Percentiles rank a stretch among this genome's conserved stretches.
phyloP scores from a whole-genome alignment of 1,140 invertebrate species.

The Sitophilus oryzae region DNA sequence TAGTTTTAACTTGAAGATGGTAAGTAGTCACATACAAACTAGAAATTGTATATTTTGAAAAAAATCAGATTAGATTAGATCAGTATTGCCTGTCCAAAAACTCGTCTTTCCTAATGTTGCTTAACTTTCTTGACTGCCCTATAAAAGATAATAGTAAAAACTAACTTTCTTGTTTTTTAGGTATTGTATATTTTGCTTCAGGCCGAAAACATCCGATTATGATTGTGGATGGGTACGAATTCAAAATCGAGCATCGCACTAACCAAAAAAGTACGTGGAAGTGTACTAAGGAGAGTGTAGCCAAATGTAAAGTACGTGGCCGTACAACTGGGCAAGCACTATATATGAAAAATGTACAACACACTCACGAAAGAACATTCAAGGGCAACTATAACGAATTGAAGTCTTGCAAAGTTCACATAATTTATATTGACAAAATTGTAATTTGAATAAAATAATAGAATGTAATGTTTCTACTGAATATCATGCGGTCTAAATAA shows the following conservation, averaged over 20 bases:
- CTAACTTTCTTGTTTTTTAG: not conserved
- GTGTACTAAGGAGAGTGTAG: not conserved
- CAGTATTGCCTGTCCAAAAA: too few species aligned
- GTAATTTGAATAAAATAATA: not conserved
- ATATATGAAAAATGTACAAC: not conserved
- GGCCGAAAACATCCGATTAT: not conserved
- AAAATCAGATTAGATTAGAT: too few species aligned
- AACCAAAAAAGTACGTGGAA: not conserved
- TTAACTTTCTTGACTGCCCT: too few species aligned
- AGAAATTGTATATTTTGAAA: too few species aligned
- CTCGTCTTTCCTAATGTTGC: too few species aligned
- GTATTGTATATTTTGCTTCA: not conserved
- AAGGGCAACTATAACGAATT: not conserved
- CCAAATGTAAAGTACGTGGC: conserved; percentile 1
- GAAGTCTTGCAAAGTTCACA: not conserved
- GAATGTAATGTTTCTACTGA: too few species aligned
- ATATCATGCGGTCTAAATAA: too few species aligned
- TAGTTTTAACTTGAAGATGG: too few species aligned
- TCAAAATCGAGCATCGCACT: not conserved
- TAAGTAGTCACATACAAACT: too few species aligned
- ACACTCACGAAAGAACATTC: too few species aligned
- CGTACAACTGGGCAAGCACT: not conserved
- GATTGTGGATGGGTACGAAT: not conserved
- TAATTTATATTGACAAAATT: not conserved
- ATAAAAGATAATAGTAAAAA: not conserved